Conservation (phyloP, 2,888 invertebrate species). For the Epirrita christyi region DNA sequence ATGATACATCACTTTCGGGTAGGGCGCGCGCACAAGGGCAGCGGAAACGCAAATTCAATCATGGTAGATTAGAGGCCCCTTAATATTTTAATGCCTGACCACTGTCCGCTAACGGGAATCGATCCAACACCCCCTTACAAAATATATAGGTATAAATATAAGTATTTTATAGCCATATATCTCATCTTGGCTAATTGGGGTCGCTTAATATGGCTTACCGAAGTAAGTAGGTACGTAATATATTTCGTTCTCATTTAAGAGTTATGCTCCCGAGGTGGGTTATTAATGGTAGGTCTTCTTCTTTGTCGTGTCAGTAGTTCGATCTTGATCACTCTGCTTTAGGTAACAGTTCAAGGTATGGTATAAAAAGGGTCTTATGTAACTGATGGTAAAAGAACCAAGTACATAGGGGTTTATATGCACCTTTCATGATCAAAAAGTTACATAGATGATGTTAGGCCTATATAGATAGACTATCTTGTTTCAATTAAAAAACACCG, state of each 20-base stretch:
- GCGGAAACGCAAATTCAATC: slow-evolving; percentile 81
- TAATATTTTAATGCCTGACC: slow-evolving; percentile 84
- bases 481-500: too few relatives aligned
- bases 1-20: slow-evolving; percentile 62
- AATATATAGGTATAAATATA: slow-evolving; percentile 53
- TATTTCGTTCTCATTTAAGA: slow-evolving; percentile 72
- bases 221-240: slow-evolving; percentile 83
- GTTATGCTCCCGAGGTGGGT: slow-evolving; percentile 49
- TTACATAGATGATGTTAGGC: too few relatives aligned
- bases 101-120: slow-evolving; percentile 76
- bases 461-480: too few relatives aligned
- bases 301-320: too few relatives aligned
- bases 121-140: slow-evolving; percentile 70
- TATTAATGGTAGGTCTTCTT: slow-evolving; percentile 45
- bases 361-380: too few relatives aligned
- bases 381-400: too few relatives aligned
- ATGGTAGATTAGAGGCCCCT: slow-evolving; percentile 80
- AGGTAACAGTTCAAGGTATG: too few relatives aligned
- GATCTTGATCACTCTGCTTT: too few relatives aligned
- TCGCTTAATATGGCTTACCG: slow-evolving; percentile 83
- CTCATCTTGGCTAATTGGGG: slow-evolving; percentile 82
- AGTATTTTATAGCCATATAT: slow-evolving; percentile 71
- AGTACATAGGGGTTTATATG: too few relatives aligned
- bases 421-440: too few relatives aligned
- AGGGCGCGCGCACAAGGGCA: slow-evolving; percentile 59